Evolutionary conservation across 2,113 vertebrate species (phyloP), one percentile per base, ranked within the genome.

Genomic region (Melanotaenia duboulayi): DNA sequence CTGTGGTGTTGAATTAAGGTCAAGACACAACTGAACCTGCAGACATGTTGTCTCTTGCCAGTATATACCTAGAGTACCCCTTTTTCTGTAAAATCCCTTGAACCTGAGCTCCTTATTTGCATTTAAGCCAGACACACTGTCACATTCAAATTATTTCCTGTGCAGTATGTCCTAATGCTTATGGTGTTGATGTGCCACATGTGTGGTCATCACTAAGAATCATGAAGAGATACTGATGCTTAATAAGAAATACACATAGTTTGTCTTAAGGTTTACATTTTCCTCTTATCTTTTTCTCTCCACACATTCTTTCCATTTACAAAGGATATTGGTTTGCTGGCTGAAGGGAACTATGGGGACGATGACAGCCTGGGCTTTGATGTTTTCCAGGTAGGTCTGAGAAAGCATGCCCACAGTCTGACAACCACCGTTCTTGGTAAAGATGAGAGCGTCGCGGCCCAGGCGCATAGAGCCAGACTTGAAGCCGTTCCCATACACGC

Each of bases 401-500:
- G 95, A 96, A 6, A 96, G 84, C 82, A 96, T 91, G 17, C 94
- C 95, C 58, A 95, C 85, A 0, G 92, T 91, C 79, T 95, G 92
- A 74, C 93, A 94, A 72, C 91, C 89, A 1, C 94, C 94, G 1
- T 95, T 95, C 91, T 95, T 96, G 69, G 94, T 95, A 86, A 96
- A 96, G 90, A 96, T 94, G 49, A 96, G 87, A 17, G 91, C 94
- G 0, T 95, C 95, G 8, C 94, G 94, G 57, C 95, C 94, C 58
- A 96, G 87, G 0, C 92, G 87, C 95, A 95, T 95, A 61, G 94
- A 95, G 52, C 94, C 94, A 0, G 94, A 95, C 85, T 95, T 95
- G 88, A 96, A 96, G 40, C 95, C 95, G 35, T 95, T 96, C 12
- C 95, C 95, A 22, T 94, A 95, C 49, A 95, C 86, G 0, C 95